Evolutionary conservation across 2,797 vertebrate genomes (phyloP).

Genomic region (Parambassis ranga): DNA sequence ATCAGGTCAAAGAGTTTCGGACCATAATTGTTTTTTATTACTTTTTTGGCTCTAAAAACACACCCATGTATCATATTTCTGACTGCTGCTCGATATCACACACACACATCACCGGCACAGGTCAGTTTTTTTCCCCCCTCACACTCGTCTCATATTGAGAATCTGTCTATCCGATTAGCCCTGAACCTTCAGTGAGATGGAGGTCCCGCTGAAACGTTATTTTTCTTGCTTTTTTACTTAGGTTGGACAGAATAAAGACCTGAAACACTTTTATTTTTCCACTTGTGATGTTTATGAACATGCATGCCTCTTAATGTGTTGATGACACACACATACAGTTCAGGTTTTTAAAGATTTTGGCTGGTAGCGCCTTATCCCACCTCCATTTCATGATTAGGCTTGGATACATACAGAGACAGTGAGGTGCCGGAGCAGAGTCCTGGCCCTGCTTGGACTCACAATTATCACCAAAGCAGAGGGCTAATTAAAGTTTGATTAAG

Average conservation of each 20-base stretch:
- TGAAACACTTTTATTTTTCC: too few species aligned
- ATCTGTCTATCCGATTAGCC: constrained; percentile 40
- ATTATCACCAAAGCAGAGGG: constrained; percentile 76
- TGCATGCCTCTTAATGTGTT: not conserved
- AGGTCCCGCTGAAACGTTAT: not conserved
- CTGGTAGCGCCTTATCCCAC: constrained; percentile 27
- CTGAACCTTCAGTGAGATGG: constrained; percentile 9
- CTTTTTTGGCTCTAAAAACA: constrained; percentile 73
- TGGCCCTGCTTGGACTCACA: constrained; percentile 71
- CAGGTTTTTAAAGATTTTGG: constrained; percentile 18
- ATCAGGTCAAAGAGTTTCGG: constrained; percentile 73
- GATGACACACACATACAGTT: not conserved
- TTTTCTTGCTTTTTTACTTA: constrained; percentile 4
- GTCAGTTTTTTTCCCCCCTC: constrained; percentile 35
- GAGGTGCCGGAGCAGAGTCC: constrained; percentile 51
- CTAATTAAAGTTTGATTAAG: constrained; percentile 85
- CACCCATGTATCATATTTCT: constrained; percentile 72
- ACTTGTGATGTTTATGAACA: too few species aligned
- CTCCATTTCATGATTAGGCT: constrained; percentile 49
- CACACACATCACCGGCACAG: constrained; percentile 34
- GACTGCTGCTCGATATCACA: constrained; percentile 45
- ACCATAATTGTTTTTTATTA: constrained; percentile 81
- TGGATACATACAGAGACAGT: constrained; percentile 43
- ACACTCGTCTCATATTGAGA: constrained; percentile 33
- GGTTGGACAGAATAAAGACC: not conserved